A percentile compares a stretch with the other conserved stretches of the same genome.
Evolutionary conservation across 2,113 vertebrate species (phyloP).

Genomic region (Monopterus albus): DNA sequence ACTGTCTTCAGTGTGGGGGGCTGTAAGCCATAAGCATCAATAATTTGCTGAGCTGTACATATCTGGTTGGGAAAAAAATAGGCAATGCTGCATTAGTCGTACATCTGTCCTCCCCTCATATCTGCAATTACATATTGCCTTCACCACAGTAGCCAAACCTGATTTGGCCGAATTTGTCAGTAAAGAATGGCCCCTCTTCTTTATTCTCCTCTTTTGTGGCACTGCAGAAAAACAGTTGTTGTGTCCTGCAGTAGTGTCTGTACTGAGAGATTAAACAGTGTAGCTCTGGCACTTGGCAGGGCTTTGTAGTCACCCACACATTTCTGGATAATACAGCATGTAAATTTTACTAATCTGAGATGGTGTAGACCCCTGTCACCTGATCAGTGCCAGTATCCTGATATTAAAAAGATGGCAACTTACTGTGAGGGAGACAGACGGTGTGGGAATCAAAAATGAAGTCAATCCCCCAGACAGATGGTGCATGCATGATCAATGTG

Average conservation of each 20-base stretch:
- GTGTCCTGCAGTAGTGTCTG: slow-evolving; percentile 65
- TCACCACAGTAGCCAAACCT: neutral
- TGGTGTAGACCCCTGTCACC: slow-evolving; percentile 55
- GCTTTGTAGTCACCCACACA: slow-evolving; percentile 67
- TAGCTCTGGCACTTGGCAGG: slow-evolving; percentile 60
- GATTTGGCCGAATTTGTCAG: neutral
- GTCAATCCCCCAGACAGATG: slow-evolving; percentile 65
- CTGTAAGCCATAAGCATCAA: slow-evolving; percentile 7
- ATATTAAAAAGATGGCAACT: slow-evolving; percentile 51
- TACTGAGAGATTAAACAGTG: slow-evolving; percentile 69
- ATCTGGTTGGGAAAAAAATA: slow-evolving; percentile 20
- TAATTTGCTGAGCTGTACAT: slow-evolving; percentile 26
- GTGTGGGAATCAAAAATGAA: slow-evolving; percentile 40
- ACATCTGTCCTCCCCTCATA: slow-evolving; percentile 28
- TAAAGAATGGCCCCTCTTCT: neutral
- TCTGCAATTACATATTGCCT: neutral
- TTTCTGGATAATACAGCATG: slow-evolving; percentile 57
- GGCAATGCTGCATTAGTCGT: slow-evolving; percentile 44
- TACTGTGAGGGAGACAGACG: slow-evolving; percentile 38
- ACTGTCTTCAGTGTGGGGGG: slow-evolving; percentile 5
- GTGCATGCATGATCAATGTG: slow-evolving; percentile 67
- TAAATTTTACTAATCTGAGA: slow-evolving; percentile 68
- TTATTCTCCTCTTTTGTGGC: slow-evolving; percentile 15
- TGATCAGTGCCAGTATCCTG: slow-evolving; percentile 53
- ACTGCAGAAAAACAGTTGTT: slow-evolving; percentile 51